Base-by-base conservation (phyloP, 2,888 invertebrate genomes). In the Achlya flavicornis region DNA sequence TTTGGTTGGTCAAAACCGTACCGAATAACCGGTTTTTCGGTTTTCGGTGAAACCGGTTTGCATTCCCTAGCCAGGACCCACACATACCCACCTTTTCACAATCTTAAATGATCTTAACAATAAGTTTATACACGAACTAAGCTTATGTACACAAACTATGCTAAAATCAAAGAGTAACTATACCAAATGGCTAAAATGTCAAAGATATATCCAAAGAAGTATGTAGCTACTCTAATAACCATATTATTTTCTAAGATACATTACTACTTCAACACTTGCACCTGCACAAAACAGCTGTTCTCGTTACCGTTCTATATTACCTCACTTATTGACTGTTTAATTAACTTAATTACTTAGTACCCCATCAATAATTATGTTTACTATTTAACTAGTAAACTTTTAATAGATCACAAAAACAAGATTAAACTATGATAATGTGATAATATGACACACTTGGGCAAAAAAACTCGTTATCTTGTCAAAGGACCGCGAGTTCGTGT, bases 271-370 rank as follows among this genome's bases (percentile, higher is more conserved):
- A 32, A 63, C 12, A 61, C 48, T 63, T 64, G 58, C 84, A 85
- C 83, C 86, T 86, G 86, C 79, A 67, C 7, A n/a, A 48, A 75
- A 76, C 83, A 84, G 85, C 81, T 85, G 83, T 76, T 63, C 58
- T 62, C 61, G 58, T 65, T 64, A 62, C 61, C 61, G 46, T 57
- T 65, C 58, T 68, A 65, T 63, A 65, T 64, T 65, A 68, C 58
- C 68, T 71, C 66, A 67, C 66, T 72, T 75, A 78, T 76, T 74
- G 77, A 71, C 75, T 78, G 64, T 73, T 77, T 79, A 83, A 83
- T 82, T 79, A 76, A 67, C 62, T 78, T 80, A 81, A 82, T 83
- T 76, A 72, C 67, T 68, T 63, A 61, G 65, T 67, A 66, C 71
- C 64, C 70, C 67, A 66, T 65, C 63, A 61, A 41, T 60, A 26